Conservation (phyloP, 2,113 vertebrate species). For the Elgaria multicarinata region DNA sequence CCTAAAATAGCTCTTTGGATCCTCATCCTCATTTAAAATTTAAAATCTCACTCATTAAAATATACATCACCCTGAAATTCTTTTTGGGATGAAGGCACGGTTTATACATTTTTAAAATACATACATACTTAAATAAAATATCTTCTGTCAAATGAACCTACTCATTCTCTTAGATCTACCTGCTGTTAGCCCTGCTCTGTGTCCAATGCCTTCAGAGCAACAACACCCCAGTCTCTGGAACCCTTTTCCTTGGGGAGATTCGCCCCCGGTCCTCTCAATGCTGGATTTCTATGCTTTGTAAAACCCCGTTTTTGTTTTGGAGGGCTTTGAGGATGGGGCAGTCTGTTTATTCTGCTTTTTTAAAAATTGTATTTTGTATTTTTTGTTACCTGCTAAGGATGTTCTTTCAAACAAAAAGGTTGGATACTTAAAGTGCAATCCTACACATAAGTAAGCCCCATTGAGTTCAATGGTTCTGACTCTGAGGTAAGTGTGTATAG, state of each 20-base stretch:
- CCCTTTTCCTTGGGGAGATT: not conserved
- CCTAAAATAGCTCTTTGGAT: not conserved
- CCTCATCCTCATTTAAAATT: not conserved
- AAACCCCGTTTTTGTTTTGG: not conserved
- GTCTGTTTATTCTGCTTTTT: not conserved
- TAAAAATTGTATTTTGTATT: not conserved
- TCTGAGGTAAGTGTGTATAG: not conserved
- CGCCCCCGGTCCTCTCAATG: not conserved
- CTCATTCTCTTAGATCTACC: not conserved
- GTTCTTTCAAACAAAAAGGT: not conserved
- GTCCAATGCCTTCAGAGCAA: not conserved
- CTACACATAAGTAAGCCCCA: not conserved
- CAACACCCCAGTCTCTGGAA: not conserved
- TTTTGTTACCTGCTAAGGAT: not conserved
- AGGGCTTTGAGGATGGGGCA: not conserved
- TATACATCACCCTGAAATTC: not conserved
- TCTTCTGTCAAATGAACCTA: not conserved
- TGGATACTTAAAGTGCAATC: not conserved
- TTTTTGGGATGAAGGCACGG: not conserved
- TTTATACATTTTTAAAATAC: too few species aligned
- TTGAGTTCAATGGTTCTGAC: not conserved
- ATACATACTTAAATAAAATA: too few species aligned
- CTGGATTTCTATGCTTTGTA: not conserved
- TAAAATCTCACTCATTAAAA: not conserved
- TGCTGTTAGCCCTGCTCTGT: not conserved